phyloP scores from a whole-genome alignment of 2,888 invertebrate genomes.

The Harpalus rufipes region DNA sequence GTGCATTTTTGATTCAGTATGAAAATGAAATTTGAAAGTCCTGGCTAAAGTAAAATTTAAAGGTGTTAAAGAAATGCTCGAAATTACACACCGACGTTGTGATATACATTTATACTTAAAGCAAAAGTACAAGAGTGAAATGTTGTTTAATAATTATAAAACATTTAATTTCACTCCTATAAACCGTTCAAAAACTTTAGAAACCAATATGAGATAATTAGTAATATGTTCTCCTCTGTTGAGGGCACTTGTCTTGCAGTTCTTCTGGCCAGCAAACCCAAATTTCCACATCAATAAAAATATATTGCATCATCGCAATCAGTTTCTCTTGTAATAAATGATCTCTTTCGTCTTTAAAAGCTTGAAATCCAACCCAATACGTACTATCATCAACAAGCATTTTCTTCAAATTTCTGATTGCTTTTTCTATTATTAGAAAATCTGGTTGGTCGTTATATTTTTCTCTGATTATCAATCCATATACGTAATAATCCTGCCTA shows the following conservation, averaged over 20 bases:
- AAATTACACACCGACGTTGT: no score
- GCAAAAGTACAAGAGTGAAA: no score
- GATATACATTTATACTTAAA: no score
- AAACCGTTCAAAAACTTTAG: no score
- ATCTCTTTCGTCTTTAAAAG: slow-evolving; percentile 70
- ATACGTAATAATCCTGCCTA: slow-evolving; percentile 68
- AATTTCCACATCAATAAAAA: slow-evolving; percentile 71
- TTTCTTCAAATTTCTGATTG: slow-evolving; percentile 69
- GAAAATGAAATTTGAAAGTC: no score
- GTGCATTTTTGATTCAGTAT: no score
- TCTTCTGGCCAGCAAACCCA: slow-evolving; percentile 72
- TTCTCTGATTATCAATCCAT: slow-evolving; percentile 72
- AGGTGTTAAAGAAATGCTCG: no score
- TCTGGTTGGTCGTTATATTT: slow-evolving; percentile 68
- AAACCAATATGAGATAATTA: neutral
- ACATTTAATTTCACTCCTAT: no score
- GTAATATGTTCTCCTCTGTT: slow-evolving; percentile 6
- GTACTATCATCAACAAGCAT: slow-evolving; percentile 69
- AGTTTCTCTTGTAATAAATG: slow-evolving; percentile 73
- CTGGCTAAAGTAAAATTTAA: no score
- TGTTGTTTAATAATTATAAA: no score
- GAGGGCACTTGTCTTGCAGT: slow-evolving; percentile 40
- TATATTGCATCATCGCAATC: slow-evolving; percentile 73
- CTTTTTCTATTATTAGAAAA: slow-evolving; percentile 70
- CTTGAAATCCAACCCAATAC: slow-evolving; percentile 71